Base-by-base conservation (phyloP, 2,888 invertebrate species). In the Myopa tessellatipennis region DNA sequence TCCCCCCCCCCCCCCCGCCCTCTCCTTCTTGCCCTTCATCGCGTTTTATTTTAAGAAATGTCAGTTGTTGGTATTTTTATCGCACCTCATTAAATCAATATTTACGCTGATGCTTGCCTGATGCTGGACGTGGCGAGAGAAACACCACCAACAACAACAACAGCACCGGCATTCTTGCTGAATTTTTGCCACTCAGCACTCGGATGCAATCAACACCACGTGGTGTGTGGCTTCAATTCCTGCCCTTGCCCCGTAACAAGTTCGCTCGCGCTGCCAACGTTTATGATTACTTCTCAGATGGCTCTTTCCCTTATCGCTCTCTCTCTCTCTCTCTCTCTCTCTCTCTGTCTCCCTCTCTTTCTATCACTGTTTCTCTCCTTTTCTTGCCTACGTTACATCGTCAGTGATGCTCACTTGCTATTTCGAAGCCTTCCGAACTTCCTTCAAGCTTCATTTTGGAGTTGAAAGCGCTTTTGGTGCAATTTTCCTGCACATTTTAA, bases 61-160 rank as follows among this genome's bases (percentile, higher is more conserved):
- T 65, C 65, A 65, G 65, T 65, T 14, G 38, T 10, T 65, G 73
- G 40, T 40, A 61, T 81, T 83, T 85, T 85, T 85, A 85, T 85
- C 85, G 85, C 84, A 85, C 85, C 85, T 85, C 85, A 85, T 85
- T 85, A 85, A 84, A 85, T 84, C 85, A 85, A 85, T 85, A 85
- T 84, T 84, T 84, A 84, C 83, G 82, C 82, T 82, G 83, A 82
- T 82, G 81, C 81, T 80, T 72, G 34, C 26, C 80, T 72, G 34
- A 12, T 14, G 10, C 58, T 36, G 52, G 6, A 50, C 34, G 61
- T 16, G 68, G 50, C 26, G 70, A 55, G 67, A 72, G 36, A 74
- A 68, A 79, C 78, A 77, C 63, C 71, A 79, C 70, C 74, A 74
- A 50, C 60, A 58, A 58, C 55, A 55, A n/a, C 55, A 55, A 12